Evolutionary conservation across 2,113 vertebrate species (phyloP).

Genomic region (Jaculus jaculus): DNA sequence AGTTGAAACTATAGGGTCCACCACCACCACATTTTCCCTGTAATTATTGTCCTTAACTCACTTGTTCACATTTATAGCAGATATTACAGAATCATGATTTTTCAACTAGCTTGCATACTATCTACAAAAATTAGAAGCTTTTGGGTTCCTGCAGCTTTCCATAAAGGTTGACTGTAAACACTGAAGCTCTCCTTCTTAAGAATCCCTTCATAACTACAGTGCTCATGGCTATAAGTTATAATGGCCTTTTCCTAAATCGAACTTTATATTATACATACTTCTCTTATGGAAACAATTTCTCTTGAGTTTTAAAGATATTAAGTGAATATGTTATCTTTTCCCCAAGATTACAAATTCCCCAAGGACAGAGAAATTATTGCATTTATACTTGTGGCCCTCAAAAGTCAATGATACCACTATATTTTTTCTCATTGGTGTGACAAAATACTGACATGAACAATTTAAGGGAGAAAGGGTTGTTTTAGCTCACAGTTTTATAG

Average conservation of each 20-base stretch:
- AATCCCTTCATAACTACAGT: background rate
- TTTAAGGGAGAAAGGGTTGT: background rate
- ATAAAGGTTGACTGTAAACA: background rate
- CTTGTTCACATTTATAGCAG: background rate
- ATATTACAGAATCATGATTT: background rate
- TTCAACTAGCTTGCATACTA: background rate
- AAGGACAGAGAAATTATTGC: background rate
- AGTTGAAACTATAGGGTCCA: background rate
- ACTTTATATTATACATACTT: background rate
- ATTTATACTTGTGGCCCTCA: background rate
- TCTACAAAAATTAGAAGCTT: background rate
- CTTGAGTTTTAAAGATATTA: constrained; percentile 17
- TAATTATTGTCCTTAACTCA: background rate
- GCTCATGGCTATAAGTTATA: background rate
- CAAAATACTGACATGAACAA: background rate
- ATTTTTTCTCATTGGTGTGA: background rate
- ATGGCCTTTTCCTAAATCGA: background rate
- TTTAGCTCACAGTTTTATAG: background rate
- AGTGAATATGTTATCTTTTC: background rate
- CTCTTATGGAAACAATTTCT: background rate
- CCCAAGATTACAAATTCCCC: background rate
- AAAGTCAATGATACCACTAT: background rate
- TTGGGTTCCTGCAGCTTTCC: background rate
- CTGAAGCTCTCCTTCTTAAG: background rate
- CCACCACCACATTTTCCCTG: background rate